phyloP scores from a whole-genome alignment of 2,888 invertebrate species.

The Tricholauxania praeusta region DNA sequence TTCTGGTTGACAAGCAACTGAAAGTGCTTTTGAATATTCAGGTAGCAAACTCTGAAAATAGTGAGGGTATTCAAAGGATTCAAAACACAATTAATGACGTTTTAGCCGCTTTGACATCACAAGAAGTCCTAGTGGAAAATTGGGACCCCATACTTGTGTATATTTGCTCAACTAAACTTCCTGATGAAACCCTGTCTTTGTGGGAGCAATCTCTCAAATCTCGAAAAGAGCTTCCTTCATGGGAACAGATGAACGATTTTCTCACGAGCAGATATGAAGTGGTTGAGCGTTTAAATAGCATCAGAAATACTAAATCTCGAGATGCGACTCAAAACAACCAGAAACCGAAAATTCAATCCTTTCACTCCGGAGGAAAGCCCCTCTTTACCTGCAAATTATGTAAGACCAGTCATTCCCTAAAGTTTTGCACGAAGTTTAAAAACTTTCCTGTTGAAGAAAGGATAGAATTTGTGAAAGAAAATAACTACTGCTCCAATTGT shows the following conservation, averaged over 20 bases:
- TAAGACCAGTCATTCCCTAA: not conserved
- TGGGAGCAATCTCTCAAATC: not conserved
- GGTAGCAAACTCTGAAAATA: not conserved
- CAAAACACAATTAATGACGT: not conserved
- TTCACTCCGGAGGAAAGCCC: too few relatives aligned
- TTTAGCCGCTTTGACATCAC: too few relatives aligned
- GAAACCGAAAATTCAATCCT: too few relatives aligned
- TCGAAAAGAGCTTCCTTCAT: slow-evolving; percentile 15
- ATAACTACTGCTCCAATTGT: slow-evolving; percentile 27
- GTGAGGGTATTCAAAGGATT: not conserved
- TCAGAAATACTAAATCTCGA: too few relatives aligned
- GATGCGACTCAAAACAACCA: too few relatives aligned
- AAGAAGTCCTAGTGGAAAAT: too few relatives aligned
- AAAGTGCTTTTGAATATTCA: not conserved
- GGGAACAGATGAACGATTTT: slow-evolving; percentile 23
- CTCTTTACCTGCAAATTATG: too few relatives aligned
- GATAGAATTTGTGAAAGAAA: slow-evolving; percentile 19
- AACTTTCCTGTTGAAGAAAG: slow-evolving; percentile 12
- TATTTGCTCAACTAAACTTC: slow-evolving; percentile 1
- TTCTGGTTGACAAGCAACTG: slow-evolving; percentile 32
- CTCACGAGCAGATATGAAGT: slow-evolving; percentile 29
- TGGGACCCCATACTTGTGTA: not conserved
- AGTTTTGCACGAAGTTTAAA: slow-evolving; percentile 11
- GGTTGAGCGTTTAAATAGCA: not conserved
- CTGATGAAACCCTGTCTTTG: not conserved